Conservation (phyloP, 2,113 vertebrate species). For the Rhodinocichla rosea region DNA sequence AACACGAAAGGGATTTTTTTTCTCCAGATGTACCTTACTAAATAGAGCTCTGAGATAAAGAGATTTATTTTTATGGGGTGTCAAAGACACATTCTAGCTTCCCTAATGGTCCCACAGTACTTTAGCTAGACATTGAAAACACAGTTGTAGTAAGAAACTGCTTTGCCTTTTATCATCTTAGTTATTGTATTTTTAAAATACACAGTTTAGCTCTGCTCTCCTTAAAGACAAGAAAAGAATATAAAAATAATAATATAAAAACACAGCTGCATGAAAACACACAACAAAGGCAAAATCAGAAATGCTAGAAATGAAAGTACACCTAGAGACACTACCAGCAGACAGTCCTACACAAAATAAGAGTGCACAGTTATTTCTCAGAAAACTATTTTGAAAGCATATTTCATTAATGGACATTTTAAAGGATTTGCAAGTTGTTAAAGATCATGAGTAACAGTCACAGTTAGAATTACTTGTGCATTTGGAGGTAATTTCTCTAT, state of each 20-base stretch:
- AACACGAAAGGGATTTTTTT: neutral
- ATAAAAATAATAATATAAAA: neutral
- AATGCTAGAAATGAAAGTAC: slow-evolving; percentile 25
- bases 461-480: neutral
- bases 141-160: neutral
- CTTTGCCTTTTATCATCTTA: neutral
- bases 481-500: neutral
- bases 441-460: neutral
- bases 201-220: neutral
- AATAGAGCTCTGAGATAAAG: neutral
- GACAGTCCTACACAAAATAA: neutral
- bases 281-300: slow-evolving; percentile 7
- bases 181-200: slow-evolving; percentile 30
- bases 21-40: neutral
- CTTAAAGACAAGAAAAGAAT: neutral
- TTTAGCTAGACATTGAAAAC: slow-evolving; percentile 45
- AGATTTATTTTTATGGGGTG: slow-evolving; percentile 6
- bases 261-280: neutral
- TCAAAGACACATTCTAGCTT: slow-evolving; percentile 1
- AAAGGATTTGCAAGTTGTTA: neutral
- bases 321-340: neutral
- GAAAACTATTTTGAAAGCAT: neutral
- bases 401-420: neutral
- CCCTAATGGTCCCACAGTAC: slow-evolving; percentile 11
- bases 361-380: neutral